Percentiles rank a stretch among this genome's conserved stretches.
These are phyloP conservation scores for Cryptus armator DNA, from an alignment of 2,888 invertebrate species.

Conservation along the genomic window DNA sequence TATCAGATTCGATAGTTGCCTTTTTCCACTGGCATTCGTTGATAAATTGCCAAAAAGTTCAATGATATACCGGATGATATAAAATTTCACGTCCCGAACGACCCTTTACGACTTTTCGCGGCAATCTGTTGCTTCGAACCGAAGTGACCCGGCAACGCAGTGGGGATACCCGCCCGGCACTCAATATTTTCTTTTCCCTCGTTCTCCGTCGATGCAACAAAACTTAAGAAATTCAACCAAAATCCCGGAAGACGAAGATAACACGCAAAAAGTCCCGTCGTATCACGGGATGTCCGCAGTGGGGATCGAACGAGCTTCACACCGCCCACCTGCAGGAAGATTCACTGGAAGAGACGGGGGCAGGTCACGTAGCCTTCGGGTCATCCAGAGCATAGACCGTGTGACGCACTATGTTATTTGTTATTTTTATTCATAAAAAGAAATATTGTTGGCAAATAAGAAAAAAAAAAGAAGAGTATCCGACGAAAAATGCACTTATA, in stretches of 20 bases:
- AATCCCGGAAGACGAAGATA: constrained; percentile 11
- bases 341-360: constrained; percentile 55
- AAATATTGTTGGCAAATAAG: neutral
- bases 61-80: neutral
- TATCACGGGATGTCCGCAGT: constrained; percentile 48
- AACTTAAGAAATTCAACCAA: neutral
- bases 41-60: neutral
- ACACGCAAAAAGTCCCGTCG: constrained; percentile 2
- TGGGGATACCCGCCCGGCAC: neutral
- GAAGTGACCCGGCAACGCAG: constrained; percentile 7
- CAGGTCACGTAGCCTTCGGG: constrained; percentile 53
- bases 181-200: neutral
- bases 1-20: constrained; percentile 1
- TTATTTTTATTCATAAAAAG: neutral
- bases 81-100: neutral
- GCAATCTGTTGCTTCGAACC: constrained; percentile 75
- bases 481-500: constrained; percentile 1
- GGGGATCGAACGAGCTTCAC: constrained; percentile 60
- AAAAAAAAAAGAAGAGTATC: neutral
- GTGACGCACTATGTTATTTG: neutral
- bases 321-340: constrained; percentile 66
- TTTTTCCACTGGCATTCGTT: constrained; percentile 27
- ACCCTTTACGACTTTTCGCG: constrained; percentile 47
- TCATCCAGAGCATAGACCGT: constrained; percentile 36
- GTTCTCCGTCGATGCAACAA: neutral